Base-by-base conservation (phyloP, 2,888 invertebrate species). In the Eupsilia transversa region DNA sequence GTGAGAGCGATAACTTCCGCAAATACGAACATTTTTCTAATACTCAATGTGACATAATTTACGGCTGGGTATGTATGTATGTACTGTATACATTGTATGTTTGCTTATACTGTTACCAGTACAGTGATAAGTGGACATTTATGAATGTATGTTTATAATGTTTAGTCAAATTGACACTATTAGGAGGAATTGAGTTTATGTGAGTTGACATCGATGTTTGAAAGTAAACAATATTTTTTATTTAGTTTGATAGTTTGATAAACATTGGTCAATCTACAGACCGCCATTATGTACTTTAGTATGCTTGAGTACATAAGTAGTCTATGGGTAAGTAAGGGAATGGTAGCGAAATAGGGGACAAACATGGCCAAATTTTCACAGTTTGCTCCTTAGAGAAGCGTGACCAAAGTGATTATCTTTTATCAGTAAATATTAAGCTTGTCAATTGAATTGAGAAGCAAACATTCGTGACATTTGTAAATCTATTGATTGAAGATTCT, bases 51-150 rank as follows among this genome's bases (percentile, higher is more conserved):
- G 59, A 59, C 6, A 59, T 46, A 6, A 46, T 27, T 27, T 23
- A 69, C 6, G 17, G 20, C 30, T 3, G 2, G 14, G 3, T 35
- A 46, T 46, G 14, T 43, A 17, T 35, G 49, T 23, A n/a, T n/a
- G n/a, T n/a, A n/a, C n/a, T n/a, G n/a, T n/a, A n/a, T n/a, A n/a
- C 38, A 3, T 30, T n/a, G 6, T 27, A 38, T 52, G 27, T 80
- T 41, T 75, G 64, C 41, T 27, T 12, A 35, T 5, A 52, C n/a
- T 41, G 23, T 80, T 80, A 72, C 14, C 73, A 70, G 38, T 46
- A 27, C 2, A 35, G 60, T 69, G 80, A 9, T 57, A 80, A 80
- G 27, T 77, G 59, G 1, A 23, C 14, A 41, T 52, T 52, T 57
- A 57, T 70, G 38, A 2, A 52, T 69, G 33, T 74, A 46, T 79